phyloP scores from a whole-genome alignment of 2,797 vertebrate species.

The Balearica regulorum region DNA sequence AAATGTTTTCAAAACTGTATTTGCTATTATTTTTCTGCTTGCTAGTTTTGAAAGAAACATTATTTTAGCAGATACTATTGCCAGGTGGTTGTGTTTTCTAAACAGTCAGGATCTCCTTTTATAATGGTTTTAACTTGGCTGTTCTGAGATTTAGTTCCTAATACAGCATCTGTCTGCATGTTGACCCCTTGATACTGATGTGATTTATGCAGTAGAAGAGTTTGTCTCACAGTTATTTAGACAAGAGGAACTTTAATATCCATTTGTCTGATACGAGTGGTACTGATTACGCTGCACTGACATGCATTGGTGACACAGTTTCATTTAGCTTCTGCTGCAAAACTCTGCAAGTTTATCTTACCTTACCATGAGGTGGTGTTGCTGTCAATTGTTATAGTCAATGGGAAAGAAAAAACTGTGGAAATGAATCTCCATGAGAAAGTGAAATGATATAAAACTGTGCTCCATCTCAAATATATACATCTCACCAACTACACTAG shows the following conservation, averaged over 20 bases:
- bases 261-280: neutral
- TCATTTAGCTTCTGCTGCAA: neutral
- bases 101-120: neutral
- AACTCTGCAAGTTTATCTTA: neutral
- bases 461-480: neutral
- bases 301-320: neutral
- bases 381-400: neutral
- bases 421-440: neutral
- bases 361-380: neutral
- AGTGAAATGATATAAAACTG: neutral
- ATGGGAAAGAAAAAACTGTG: neutral
- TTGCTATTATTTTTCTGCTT: neutral
- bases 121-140: neutral
- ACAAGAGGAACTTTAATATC: neutral
- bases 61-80: neutral
- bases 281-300: neutral
- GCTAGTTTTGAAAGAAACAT: constrained; percentile 12
- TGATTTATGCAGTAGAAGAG: neutral
- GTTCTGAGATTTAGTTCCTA: neutral
- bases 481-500: neutral
- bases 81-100: neutral
- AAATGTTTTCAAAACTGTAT: neutral
- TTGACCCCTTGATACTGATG: neutral
- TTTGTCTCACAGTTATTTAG: neutral
- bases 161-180: neutral